A percentile compares a stretch with the other conserved stretches of the same genome.
Conservation (phyloP, 2,888 invertebrate species). For the Leucoptera coffeella region DNA sequence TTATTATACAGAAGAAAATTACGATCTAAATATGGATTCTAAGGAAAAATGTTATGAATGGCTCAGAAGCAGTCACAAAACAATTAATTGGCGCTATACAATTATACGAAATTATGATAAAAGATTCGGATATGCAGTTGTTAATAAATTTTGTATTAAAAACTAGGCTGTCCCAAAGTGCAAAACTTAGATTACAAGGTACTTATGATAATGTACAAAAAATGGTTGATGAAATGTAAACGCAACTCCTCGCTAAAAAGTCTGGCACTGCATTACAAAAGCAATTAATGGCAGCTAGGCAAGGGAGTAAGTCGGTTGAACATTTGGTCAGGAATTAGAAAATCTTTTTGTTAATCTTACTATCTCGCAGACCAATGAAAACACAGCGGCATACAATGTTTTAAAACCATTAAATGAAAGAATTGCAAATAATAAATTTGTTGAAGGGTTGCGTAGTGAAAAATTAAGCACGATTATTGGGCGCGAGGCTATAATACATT, state of each 20-base stretch:
- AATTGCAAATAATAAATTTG: background rate
- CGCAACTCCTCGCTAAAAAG: no score
- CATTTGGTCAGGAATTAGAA: background rate
- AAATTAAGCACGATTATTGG: no score
- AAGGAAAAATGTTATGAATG: background rate
- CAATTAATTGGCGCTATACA: background rate
- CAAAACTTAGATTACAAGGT: background rate
- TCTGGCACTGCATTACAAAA: no score
- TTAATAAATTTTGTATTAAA: no score
- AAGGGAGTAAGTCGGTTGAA: background rate
- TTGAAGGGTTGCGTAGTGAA: no score
- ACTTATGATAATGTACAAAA: background rate
- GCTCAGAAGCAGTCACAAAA: no score
- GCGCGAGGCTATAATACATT: background rate
- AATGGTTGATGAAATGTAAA: background rate
- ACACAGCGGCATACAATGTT: background rate
- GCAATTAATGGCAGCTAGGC: background rate
- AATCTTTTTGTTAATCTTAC: background rate
- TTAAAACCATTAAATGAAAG: constrained; percentile 1
- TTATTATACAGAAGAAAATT: no score
- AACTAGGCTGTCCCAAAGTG: no score
- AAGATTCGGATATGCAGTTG: no score
- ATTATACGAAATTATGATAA: background rate
- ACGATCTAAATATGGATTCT: no score
- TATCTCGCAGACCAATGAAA: background rate